Percentiles rank a stretch among this genome's conserved stretches.
phyloP scores from a whole-genome alignment of 2,888 invertebrate genomes.

The Cistogaster globosa region DNA sequence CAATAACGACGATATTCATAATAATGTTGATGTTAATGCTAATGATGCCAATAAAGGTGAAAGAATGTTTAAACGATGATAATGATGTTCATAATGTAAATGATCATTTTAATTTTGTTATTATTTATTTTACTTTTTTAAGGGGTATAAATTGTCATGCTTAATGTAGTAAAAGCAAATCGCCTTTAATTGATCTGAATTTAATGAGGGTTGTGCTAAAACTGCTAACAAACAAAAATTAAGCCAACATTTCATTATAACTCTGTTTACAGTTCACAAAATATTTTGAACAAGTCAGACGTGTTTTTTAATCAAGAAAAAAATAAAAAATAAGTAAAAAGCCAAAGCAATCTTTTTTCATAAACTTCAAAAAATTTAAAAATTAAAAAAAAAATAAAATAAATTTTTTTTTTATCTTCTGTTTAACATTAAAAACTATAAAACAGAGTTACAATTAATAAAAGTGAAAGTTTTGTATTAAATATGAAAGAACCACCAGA shows the following conservation, averaged over 20 bases:
- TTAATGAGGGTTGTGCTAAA: neutral
- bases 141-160: neutral
- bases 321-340: too few species aligned
- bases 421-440: too few species aligned
- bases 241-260: neutral
- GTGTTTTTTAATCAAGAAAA: too few species aligned
- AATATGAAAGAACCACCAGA: too few species aligned
- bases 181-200: conserved; percentile 31
- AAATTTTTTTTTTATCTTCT: too few species aligned
- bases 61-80: neutral
- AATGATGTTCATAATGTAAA: conserved; percentile 17
- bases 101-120: conserved; percentile 36
- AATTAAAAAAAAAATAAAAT: too few species aligned
- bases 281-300: too few species aligned
- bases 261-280: too few species aligned
- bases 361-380: too few species aligned
- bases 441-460: too few species aligned
- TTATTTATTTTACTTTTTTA: conserved; percentile 25
- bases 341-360: too few species aligned
- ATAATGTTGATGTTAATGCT: neutral
- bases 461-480: too few species aligned
- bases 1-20: conserved; percentile 8
- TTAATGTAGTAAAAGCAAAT: conserved; percentile 41
- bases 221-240: neutral
- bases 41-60: conserved; percentile 13